Evolutionary conservation across 2,797 vertebrate species (phyloP).

Genomic region (Xiphophorus birchmanni): DNA sequence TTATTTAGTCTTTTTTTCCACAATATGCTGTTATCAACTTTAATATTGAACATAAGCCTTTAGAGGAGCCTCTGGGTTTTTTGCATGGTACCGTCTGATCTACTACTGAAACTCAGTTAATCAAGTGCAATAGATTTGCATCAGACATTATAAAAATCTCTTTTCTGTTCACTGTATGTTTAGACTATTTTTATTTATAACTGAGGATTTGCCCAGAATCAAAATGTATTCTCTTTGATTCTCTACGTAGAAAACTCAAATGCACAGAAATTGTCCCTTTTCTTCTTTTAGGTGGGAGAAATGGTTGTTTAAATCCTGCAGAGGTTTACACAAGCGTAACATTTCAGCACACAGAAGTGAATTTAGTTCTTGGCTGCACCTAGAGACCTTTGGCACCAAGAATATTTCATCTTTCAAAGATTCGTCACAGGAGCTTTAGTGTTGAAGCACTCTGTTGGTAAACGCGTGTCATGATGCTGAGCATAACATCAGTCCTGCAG

Average conservation of each 20-base stretch:
- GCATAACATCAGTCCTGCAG: not conserved
- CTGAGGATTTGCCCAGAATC: no score
- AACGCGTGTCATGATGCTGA: not conserved
- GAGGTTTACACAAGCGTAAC: conserved; percentile 20
- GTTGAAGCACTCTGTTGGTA: not conserved
- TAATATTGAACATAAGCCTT: no score
- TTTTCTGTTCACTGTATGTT: not conserved
- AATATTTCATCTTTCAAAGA: conserved; percentile 6
- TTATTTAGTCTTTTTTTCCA: no score
- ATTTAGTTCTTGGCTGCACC: conserved; percentile 30
- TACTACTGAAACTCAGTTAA: no score
- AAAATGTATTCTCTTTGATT: no score
- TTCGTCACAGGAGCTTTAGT: conserved; percentile 19
- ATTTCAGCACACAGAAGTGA: conserved; percentile 3
- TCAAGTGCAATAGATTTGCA: no score
- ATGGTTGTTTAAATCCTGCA: conserved; percentile 12
- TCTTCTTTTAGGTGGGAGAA: conserved; percentile 1
- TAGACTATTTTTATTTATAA: no score
- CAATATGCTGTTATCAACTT: no score
- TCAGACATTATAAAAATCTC: not conserved
- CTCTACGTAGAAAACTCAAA: not conserved
- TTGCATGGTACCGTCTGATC: no score
- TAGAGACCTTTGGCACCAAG: not conserved
- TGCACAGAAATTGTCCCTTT: conserved; percentile 2
- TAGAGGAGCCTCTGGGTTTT: no score